Evolutionary conservation across 2,888 invertebrate species (phyloP).

Genomic region (Heliconius ismenius): DNA sequence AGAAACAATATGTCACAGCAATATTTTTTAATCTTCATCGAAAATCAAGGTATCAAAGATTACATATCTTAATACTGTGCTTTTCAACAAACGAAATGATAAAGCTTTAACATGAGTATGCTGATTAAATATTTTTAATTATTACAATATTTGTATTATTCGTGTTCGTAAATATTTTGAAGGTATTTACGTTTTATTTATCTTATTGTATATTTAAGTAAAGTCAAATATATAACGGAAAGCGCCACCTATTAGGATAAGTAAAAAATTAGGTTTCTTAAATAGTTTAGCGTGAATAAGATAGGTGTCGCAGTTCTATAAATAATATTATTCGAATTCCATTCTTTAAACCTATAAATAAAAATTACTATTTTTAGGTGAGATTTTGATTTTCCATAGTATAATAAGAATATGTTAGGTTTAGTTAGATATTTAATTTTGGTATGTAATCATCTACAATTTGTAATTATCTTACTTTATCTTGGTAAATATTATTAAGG

Average conservation of each 20-base stretch:
- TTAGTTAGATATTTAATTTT: background rate
- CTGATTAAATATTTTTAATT: background rate
- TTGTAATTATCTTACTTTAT: background rate
- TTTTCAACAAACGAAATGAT: background rate
- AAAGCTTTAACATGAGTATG: background rate
- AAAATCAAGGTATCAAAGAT: background rate
- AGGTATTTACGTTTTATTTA: background rate
- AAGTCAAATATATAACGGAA: background rate
- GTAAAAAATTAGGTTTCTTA: background rate
- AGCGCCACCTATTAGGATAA: background rate
- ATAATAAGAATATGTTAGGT: background rate
- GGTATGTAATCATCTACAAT: background rate
- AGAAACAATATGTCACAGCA: too few relatives aligned
- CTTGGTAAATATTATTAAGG: background rate
- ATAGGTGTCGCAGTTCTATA: background rate
- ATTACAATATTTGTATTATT: background rate
- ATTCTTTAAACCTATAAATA: background rate
- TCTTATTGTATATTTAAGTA: too few relatives aligned
- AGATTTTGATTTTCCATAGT: background rate
- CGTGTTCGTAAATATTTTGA: background rate
- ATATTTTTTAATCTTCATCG: too few relatives aligned
- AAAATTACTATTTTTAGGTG: background rate
- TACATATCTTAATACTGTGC: background rate
- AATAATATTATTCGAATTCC: background rate
- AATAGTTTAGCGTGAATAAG: background rate